Conservation (phyloP, 2,888 invertebrate species). For the Parasteatoda lunata region DNA sequence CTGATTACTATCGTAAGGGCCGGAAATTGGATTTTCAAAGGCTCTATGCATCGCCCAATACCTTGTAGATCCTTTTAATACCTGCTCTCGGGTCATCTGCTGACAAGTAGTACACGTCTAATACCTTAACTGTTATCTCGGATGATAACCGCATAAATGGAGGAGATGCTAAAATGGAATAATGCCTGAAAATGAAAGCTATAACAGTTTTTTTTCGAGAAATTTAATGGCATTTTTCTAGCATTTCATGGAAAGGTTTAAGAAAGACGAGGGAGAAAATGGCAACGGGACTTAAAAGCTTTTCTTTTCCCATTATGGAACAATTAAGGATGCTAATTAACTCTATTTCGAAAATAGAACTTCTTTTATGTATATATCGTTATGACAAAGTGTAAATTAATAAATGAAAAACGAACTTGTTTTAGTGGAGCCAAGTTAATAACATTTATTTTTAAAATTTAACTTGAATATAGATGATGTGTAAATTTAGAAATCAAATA, state of each 20-base stretch:
- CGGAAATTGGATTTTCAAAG: constrained; percentile 59
- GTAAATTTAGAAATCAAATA: too few species aligned
- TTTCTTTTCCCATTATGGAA: too few species aligned
- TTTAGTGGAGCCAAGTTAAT: too few species aligned
- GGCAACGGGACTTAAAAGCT: too few species aligned
- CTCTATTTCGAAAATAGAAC: too few species aligned
- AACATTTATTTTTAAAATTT: too few species aligned
- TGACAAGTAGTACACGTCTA: constrained; percentile 10
- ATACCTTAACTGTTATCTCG: constrained; percentile 26
- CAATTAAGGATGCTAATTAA: too few species aligned
- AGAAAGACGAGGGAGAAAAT: too few species aligned
- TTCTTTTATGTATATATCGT: too few species aligned
- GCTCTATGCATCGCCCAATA: constrained; percentile 28
- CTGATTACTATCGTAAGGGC: constrained; percentile 22
- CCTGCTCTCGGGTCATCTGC: constrained; percentile 20
- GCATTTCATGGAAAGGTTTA: not conserved
- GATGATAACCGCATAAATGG: constrained; percentile 8
- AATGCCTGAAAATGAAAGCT: not conserved
- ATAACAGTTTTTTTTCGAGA: not conserved
- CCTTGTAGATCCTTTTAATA: constrained; percentile 40
- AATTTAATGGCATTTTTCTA: not conserved
- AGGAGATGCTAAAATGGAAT: not conserved
- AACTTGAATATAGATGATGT: too few species aligned
- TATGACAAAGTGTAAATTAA: too few species aligned
- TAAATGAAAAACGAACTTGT: too few species aligned